A percentile compares a stretch with the other conserved stretches of the same genome.
Conservation (phyloP, 1,140 invertebrate species). For the Melitaea cinxia region DNA sequence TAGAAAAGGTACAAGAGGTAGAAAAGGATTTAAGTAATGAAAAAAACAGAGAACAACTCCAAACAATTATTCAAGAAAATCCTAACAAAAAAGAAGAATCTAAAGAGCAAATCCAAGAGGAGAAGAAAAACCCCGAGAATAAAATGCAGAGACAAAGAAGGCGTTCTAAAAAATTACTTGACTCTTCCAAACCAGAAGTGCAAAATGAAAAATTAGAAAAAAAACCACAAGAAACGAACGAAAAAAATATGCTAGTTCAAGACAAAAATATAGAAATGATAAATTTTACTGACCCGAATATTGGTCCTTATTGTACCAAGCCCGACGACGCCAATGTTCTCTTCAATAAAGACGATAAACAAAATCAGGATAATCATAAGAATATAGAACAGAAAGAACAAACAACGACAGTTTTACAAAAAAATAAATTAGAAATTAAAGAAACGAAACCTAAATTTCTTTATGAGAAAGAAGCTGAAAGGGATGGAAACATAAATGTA, state of each 20-base stretch:
- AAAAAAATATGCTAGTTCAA: background rate
- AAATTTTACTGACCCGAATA: background rate
- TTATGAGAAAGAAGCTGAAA: background rate
- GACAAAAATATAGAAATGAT: background rate
- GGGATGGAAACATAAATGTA: background rate
- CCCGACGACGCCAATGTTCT: background rate
- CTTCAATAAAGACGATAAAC: background rate
- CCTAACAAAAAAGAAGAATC: background rate
- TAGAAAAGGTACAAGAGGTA: background rate
- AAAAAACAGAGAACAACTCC: background rate
- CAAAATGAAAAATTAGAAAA: constrained; percentile 12
- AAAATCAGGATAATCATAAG: background rate
- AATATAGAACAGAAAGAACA: background rate
- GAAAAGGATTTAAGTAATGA: background rate
- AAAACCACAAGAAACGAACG: background rate
- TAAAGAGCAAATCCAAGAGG: background rate
- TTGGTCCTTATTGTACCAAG: background rate
- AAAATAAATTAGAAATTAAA: background rate
- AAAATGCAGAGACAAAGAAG: background rate
- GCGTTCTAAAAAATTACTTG: background rate
- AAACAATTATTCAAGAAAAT: too few species aligned
- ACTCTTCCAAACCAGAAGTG: constrained; percentile 21
- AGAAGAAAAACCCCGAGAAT: constrained; percentile 48
- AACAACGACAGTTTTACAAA: background rate
- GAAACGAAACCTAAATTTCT: background rate